Conservation (phyloP, 2,113 vertebrate species). For the Mastomys natalensis region DNA sequence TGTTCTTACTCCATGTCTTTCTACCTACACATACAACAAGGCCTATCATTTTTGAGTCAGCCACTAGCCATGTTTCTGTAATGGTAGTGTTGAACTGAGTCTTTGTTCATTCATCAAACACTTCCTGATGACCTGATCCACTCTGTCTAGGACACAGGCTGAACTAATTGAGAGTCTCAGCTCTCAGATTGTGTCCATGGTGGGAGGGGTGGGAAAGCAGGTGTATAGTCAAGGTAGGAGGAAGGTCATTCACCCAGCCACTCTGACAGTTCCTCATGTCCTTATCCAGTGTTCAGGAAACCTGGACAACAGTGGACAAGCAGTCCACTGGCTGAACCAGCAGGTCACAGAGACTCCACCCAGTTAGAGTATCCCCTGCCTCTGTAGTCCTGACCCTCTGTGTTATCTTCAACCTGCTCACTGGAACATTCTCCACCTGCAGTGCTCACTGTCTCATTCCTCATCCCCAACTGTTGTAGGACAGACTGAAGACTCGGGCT, state of each 20-base stretch:
- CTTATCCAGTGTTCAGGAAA: not conserved
- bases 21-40: not conserved
- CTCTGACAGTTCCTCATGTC: no score
- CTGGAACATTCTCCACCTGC: not conserved
- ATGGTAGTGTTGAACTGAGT: not conserved
- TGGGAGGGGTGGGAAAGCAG: not conserved
- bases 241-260: not conserved
- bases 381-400: rapidly evolving
- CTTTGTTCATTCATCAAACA: not conserved
- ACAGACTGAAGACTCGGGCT: not conserved
- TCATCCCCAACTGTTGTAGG: not conserved
- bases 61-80: not conserved
- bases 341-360: not conserved
- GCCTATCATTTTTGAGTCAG: not conserved
- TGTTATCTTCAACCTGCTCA: not conserved
- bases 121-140: not conserved
- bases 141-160: rapidly evolving
- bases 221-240: not conserved
- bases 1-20: not conserved
- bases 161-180: not conserved
- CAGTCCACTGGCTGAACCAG: rapidly evolving
- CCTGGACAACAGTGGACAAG: not conserved
- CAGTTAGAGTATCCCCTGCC: not conserved
- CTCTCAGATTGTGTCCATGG: not conserved
- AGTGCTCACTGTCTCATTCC: not conserved